These are phyloP conservation scores for Arenicola marina DNA, from an alignment of 2,888 invertebrate genomes.

Conservation along the genomic window DNA sequence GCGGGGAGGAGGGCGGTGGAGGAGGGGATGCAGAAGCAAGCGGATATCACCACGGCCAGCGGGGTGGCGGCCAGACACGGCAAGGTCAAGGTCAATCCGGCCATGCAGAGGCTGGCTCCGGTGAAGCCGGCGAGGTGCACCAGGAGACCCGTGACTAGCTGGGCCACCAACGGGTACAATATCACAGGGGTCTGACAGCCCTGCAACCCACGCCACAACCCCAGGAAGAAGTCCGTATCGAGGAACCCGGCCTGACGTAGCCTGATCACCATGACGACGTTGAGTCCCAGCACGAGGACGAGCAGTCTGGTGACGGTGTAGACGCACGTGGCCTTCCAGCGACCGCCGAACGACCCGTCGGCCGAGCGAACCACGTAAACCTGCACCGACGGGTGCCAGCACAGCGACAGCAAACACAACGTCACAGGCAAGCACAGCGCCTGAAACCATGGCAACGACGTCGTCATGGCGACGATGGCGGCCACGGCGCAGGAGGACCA, in stretches of 20 bases:
- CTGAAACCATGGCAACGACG: constrained; percentile 30
- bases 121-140: constrained; percentile 27
- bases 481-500: constrained; percentile 31
- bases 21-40: constrained; percentile 26
- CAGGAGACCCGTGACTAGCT: constrained; percentile 26
- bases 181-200: constrained; percentile 27
- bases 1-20: constrained; percentile 6
- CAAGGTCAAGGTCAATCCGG: constrained; percentile 30
- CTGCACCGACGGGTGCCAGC: constrained; percentile 36
- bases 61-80: constrained; percentile 35
- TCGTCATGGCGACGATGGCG: constrained; percentile 27
- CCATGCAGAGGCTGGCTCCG: constrained; percentile 33
- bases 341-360: constrained; percentile 20
- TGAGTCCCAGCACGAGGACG: constrained; percentile 26
- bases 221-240: constrained; percentile 22
- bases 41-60: constrained; percentile 23
- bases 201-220: constrained; percentile 22
- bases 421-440: constrained; percentile 32
- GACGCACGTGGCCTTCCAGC: constrained; percentile 32
- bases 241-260: constrained; percentile 30
- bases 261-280: constrained; percentile 32
- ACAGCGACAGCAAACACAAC: constrained; percentile 30
- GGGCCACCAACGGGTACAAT: constrained; percentile 32
- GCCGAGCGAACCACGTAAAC: constrained; percentile 26
- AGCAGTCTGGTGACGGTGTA: constrained; percentile 33